These are phyloP conservation scores for Urocyon cinereoargenteus DNA, from an alignment of 2,797 vertebrate genomes.

Conservation along the genomic window DNA sequence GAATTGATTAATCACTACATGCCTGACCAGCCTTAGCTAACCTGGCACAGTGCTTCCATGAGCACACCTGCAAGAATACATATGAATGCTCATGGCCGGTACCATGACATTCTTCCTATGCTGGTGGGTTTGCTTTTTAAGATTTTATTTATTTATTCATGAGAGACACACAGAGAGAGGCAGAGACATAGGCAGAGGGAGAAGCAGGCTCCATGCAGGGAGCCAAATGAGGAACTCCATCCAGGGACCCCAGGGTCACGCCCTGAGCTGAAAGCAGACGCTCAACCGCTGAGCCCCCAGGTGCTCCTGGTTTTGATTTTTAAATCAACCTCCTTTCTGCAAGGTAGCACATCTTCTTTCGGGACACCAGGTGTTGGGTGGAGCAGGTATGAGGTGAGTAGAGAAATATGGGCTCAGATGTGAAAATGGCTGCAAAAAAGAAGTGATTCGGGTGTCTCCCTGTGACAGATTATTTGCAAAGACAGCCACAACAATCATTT, in stretches of 20 bases:
- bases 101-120: not conserved
- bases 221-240: no score
- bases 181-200: no score
- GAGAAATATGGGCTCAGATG: not conserved
- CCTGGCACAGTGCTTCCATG: not conserved
- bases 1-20: not conserved
- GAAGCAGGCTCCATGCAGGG: no score
- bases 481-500: not conserved
- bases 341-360: constrained; percentile 59
- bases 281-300: no score
- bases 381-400: not conserved
- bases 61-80: not conserved
- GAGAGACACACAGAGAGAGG: no score
- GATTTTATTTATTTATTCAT: no score
- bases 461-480: not conserved
- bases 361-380: not conserved
- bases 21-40: not conserved
- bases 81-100: not conserved
- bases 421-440: not conserved
- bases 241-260: no score
- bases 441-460: not conserved
- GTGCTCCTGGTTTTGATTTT: no score
- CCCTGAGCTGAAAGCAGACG: no score
- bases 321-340: constrained; percentile 69
- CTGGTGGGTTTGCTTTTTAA: no score